phyloP scores from a whole-genome alignment of 1,140 invertebrate species.

The Diachasmimorpha longicaudata region DNA sequence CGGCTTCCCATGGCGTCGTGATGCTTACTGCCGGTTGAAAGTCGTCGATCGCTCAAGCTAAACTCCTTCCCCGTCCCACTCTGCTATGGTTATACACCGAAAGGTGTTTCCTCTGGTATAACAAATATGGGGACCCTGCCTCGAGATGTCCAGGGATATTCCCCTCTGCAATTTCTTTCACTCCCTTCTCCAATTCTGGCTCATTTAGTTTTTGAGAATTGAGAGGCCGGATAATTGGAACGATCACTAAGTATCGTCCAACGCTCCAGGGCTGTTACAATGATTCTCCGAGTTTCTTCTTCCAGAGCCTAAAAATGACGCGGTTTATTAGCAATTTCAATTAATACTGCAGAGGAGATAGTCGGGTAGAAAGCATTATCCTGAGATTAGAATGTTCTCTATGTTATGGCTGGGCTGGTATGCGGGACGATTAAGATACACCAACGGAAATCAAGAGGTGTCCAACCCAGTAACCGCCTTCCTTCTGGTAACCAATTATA shows the following conservation, averaged over 20 bases:
- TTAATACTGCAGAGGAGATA: not conserved
- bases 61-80: constrained; percentile 19
- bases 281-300: not conserved
- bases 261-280: not conserved
- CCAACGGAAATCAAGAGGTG: constrained; percentile 51
- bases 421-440: constrained; percentile 43
- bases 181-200: not conserved
- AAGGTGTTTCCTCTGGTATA: constrained; percentile 1
- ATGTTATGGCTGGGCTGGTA: constrained; percentile 55
- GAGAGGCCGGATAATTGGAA: not conserved
- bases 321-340: too few relatives aligned
- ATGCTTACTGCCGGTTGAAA: constrained; percentile 40
- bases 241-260: not conserved
- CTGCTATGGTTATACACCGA: not conserved
- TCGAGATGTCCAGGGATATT: not conserved
- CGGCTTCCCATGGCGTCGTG: constrained; percentile 60
- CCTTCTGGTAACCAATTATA: constrained; percentile 18
- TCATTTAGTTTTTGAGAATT: not conserved
- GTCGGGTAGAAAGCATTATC: constrained; percentile 18
- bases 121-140: not conserved
- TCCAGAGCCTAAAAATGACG: too few relatives aligned
- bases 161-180: not conserved
- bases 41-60: constrained; percentile 31
- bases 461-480: constrained; percentile 59
- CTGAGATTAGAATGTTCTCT: constrained; percentile 38